phyloP scores from a whole-genome alignment of 2,113 vertebrate species.

The Mirounga angustirostris region DNA sequence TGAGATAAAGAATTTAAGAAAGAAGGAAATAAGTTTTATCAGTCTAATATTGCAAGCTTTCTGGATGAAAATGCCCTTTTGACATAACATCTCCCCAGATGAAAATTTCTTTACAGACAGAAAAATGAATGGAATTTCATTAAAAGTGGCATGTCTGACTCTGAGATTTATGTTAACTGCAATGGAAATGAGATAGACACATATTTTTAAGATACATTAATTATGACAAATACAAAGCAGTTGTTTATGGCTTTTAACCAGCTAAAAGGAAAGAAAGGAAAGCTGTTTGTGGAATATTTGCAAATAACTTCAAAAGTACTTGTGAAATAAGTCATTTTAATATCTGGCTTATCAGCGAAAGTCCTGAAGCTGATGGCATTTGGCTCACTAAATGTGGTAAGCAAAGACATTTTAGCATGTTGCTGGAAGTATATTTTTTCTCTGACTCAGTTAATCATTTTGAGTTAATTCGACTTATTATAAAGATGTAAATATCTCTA shows the following conservation, averaged over 20 bases:
- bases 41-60: slow-evolving; percentile 45
- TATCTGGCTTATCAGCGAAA: not conserved
- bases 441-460: not conserved
- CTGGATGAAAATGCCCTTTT: slow-evolving; percentile 56
- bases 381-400: not conserved
- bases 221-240: not conserved
- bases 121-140: slow-evolving; percentile 31
- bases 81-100: slow-evolving; percentile 20
- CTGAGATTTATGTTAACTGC: slow-evolving; percentile 17
- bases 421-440: not conserved
- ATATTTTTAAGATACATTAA: not conserved
- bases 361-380: not conserved
- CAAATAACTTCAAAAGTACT: slow-evolving; percentile 63
- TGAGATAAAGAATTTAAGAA: slow-evolving; percentile 56
- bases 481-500: slow-evolving; percentile 14
- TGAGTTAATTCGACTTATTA: not conserved
- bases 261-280: slow-evolving; percentile 31
- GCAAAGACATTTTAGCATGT: not conserved
- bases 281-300: slow-evolving; percentile 33
- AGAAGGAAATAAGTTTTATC: slow-evolving; percentile 44
- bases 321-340: slow-evolving; percentile 33
- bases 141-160: not conserved
- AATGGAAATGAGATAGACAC: slow-evolving; percentile 49
- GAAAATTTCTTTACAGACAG: not conserved
- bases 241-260: slow-evolving; percentile 49